Base-by-base conservation (phyloP, 2,113 vertebrate genomes). In the Vidua macroura region DNA sequence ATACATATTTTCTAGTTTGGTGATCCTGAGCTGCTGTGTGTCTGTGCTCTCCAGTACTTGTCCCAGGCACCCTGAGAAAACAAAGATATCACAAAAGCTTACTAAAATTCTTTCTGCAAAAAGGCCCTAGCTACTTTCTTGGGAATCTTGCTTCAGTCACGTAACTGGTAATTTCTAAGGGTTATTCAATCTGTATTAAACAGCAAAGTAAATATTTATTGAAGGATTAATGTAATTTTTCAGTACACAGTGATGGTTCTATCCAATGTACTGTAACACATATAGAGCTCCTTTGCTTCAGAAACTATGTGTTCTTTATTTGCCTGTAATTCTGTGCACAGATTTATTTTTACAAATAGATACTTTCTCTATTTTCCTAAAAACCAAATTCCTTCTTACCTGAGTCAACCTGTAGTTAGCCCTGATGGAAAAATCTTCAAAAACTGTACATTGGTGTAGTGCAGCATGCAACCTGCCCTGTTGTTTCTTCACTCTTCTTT, bases 171-270 rank as follows among this genome's bases (percentile, higher is more conserved):
- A 41, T 88, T 95, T 92, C 64, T 81, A 83, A 75, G 37, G 3
- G 14, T 81, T 83, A 73, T 64, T 81, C 18, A 43, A 19, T 64
- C 56, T 82, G 70, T 75, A 88, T 92, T 81, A 74, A 92, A 76
- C 24, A 86, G 17, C 6, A 92, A 51, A 77, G 35, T 88, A 93
- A 93, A 82, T 81, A 82, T 87, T 93, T 92, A 68, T 82, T 76
- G 53, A 84, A 91, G 41, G 5, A 31, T 79, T 89, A 25, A 21
- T 43, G 17, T 43, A 91, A 95, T 75, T 91, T 63, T 86, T 92
- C 15, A 4, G 66, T 56, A 82, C 64, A 74, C 18, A 68, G 24
- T 35, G 39, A 27, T 79, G 22, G n/a, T 66, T 63, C 56, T 66
- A 56, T 46, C n/a, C 43, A 56, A 33, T 24, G 31, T 62, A 73